Evolutionary conservation across 2,797 vertebrate genomes (phyloP).

Genomic region (Muscicapa comitata): DNA sequence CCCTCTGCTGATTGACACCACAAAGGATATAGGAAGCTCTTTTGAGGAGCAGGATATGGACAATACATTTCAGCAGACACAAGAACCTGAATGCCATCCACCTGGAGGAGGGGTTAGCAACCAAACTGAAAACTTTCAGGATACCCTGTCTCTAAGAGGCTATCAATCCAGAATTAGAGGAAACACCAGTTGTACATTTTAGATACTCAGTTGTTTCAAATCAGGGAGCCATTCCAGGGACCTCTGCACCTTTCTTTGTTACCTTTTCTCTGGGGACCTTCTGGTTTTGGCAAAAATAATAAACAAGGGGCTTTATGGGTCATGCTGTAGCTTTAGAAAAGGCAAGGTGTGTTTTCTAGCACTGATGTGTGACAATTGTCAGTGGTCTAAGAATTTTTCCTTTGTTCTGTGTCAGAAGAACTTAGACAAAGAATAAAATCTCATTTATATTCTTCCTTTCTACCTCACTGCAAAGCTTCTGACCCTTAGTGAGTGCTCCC

Average conservation of each 20-base stretch:
- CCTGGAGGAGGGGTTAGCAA: not conserved
- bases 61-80: not conserved
- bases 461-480: not conserved
- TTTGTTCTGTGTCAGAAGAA: not conserved
- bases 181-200: not conserved
- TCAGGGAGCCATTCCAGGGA: not conserved
- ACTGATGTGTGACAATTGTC: not conserved
- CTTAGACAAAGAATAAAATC: not conserved
- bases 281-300: not conserved
- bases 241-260: not conserved
- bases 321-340: not conserved
- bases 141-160: not conserved
- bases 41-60: not conserved
- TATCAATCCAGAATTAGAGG: not conserved
- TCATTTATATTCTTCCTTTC: not conserved
- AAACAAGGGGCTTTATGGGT: not conserved
- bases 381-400: not conserved
- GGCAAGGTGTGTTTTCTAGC: not conserved
- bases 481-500: not conserved
- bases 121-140: not conserved
- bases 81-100: not conserved
- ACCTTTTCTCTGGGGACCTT: not conserved
- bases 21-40: not conserved
- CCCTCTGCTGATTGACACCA: not conserved
- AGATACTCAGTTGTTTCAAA: not conserved